phyloP scores from a whole-genome alignment of 2,113 vertebrate species.

The Nettapus auritus region DNA sequence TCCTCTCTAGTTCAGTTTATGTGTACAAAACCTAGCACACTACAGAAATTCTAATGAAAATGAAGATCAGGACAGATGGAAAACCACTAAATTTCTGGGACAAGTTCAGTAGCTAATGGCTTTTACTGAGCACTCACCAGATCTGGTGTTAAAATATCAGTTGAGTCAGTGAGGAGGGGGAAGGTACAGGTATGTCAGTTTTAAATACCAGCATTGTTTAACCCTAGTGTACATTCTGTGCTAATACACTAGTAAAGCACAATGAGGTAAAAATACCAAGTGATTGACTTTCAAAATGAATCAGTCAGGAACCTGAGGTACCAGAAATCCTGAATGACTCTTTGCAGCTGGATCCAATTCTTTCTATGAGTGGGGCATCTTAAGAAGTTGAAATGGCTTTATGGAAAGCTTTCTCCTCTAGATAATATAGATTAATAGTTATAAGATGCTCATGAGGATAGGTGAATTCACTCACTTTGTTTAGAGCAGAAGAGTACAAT shows the following conservation, averaged over 20 bases:
- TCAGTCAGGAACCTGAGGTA: not conserved
- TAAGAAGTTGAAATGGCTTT: not conserved
- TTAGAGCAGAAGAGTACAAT: not conserved
- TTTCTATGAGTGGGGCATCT: not conserved
- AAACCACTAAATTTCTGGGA: not conserved
- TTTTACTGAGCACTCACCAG: not conserved
- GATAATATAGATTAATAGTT: not conserved
- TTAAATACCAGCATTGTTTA: not conserved
- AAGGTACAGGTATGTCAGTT: not conserved
- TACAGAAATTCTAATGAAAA: not conserved
- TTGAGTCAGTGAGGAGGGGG: not conserved
- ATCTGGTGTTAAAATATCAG: not conserved
- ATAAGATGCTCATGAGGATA: not conserved
- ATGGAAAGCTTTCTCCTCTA: not conserved
- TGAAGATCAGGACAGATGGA: not conserved
- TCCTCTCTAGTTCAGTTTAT: not conserved
- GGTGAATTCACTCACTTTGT: not conserved
- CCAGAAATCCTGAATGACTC: not conserved
- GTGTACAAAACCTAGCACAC: not conserved
- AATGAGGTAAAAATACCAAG: not conserved
- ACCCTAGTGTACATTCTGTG: not conserved
- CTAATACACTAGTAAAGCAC: not conserved
- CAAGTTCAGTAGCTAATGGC: not conserved
- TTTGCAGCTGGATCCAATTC: not conserved
- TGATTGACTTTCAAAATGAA: not conserved